Evolutionary conservation across 1,140 invertebrate species (phyloP), one percentile per base, ranked within the genome.

Genomic region (Seison nebaliae): DNA sequence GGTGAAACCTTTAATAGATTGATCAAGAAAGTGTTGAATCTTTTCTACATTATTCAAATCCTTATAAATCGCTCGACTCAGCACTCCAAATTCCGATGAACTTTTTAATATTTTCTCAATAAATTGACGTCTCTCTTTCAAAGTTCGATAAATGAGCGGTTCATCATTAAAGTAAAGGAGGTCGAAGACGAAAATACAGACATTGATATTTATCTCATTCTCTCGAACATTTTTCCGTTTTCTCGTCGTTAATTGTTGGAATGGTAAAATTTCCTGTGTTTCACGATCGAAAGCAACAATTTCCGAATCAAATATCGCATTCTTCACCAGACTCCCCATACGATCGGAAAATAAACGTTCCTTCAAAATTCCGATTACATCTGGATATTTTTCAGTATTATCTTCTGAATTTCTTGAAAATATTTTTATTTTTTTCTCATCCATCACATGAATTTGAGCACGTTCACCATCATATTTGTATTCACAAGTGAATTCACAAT

Each of bases 401-500:
- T 98, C 71, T 63, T 98, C 91, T 54, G 91, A 86, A 64, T 96
- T 98, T 36, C 91, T 62, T 52, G 81, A 93, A 57, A 76, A 98
- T 42, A 98, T 77, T 22, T 59, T 68, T 1, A 83, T 65, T 11
- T 65, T 62, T 1, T 72, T 70, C 45, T 71, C 61, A 28, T 73
- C 66, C 18, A 62, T 47, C 1, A 71, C 53, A 50, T 83, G 78
- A 46, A 83, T 77, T 65, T 96, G 91, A 4, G 83, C 88, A 51
- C 91, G 63, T 65, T 98, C 91, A 4, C 91, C 91, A 59, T 99
- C 91, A 57, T 98, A 98, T 57, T 98, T 98, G 69, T 73, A 98
- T 65, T 98, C 91, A 55, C 86, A 96, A 2, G 86, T 93, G 51
- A 98, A 96, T 49, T 76, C 72, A 46, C 75, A 61, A 19, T 72